Evolutionary conservation across 2,888 invertebrate species (phyloP).

Genomic region (Adineta ricciae): DNA sequence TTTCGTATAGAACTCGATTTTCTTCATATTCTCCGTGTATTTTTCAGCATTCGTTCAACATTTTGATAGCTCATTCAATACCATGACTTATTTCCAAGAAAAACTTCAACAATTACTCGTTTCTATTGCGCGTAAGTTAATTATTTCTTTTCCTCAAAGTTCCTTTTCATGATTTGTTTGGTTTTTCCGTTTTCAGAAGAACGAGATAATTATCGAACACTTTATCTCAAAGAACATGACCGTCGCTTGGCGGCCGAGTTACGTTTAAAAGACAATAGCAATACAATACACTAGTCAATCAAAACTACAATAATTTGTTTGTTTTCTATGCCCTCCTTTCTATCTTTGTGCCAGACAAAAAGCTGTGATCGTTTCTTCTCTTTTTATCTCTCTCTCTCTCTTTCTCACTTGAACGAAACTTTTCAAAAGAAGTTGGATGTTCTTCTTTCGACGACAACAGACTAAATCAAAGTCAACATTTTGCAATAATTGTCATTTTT

Average conservation of each 20-base stretch:
- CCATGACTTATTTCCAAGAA: slow-evolving; percentile 22
- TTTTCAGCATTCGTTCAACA: slow-evolving; percentile 11
- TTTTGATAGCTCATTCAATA: background rate
- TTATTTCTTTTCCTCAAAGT: background rate
- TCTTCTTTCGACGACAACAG: background rate
- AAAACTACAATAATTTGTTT: background rate
- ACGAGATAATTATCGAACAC: background rate
- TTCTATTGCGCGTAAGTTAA: background rate
- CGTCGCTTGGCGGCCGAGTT: background rate
- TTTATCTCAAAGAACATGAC: slow-evolving; percentile 18
- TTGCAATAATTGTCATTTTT: background rate
- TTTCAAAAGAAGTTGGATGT: background rate
- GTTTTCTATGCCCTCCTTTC: background rate
- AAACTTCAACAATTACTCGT: background rate
- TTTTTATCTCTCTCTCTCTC: no score
- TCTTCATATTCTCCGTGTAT: no score
- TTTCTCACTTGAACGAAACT: background rate
- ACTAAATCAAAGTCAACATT: background rate
- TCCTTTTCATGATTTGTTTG: background rate
- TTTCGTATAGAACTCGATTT: no score
- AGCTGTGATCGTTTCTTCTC: background rate
- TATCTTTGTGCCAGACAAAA: background rate
- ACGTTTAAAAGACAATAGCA: background rate
- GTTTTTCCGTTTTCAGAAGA: background rate
- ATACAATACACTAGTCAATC: background rate